Evolutionary conservation across 2,797 vertebrate genomes (phyloP).

Genomic region (Peromyscus nudipes): DNA sequence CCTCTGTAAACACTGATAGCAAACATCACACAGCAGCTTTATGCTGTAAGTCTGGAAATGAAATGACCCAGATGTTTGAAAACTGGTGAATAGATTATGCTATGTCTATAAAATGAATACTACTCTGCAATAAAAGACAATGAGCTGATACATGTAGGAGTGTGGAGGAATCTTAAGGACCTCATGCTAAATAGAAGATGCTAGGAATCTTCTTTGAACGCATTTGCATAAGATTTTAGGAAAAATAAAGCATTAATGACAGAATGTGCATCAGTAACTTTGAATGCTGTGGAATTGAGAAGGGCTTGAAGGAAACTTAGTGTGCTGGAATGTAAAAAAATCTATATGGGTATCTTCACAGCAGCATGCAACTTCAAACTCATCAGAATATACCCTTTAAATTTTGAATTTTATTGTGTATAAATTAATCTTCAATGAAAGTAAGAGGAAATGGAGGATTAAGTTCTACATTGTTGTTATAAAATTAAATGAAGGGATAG

Average conservation of each 20-base stretch:
- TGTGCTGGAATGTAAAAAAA: neutral
- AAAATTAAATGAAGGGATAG: neutral
- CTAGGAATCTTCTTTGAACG: neutral
- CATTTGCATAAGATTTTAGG: slow-evolving; percentile 1
- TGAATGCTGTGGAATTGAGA: neutral
- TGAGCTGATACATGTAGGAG: neutral
- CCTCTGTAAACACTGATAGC: neutral
- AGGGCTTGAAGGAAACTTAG: neutral
- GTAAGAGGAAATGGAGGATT: neutral
- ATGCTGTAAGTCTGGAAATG: neutral
- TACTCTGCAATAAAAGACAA: neutral
- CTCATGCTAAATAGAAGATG: neutral
- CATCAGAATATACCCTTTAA: neutral
- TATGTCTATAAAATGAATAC: neutral
- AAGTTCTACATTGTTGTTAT: neutral
- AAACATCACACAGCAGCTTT: neutral
- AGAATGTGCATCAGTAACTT: neutral
- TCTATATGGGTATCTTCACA: neutral
- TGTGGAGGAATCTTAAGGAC: neutral
- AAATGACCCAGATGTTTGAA: neutral
- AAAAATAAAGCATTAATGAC: neutral
- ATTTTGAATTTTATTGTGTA: neutral
- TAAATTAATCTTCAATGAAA: neutral
- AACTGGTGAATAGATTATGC: neutral
- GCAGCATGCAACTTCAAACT: neutral